These are phyloP conservation scores for Hippoglossus stenolepis DNA, from an alignment of 2,113 vertebrate genomes.

Conservation along the genomic window DNA sequence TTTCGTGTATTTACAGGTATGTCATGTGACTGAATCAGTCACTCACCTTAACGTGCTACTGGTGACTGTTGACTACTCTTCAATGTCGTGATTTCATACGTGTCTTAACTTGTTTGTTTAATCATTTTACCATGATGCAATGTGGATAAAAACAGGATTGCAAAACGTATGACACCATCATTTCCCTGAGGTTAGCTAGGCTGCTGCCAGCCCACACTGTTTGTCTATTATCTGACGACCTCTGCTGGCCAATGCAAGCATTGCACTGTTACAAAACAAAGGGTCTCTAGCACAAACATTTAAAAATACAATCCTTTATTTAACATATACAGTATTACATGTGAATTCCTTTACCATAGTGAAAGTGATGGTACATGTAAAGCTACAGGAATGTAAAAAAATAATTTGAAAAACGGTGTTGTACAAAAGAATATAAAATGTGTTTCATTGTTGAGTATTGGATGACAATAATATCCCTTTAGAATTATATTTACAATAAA, in stretches of 20 bases:
- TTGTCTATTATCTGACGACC: constrained; percentile 54
- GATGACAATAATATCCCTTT: constrained; percentile 40
- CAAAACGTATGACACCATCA: neutral
- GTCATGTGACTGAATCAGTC: neutral
- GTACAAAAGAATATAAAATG: constrained; percentile 50
- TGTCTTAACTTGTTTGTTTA: neutral
- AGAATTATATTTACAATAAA: constrained; percentile 63
- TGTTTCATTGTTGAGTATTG: constrained; percentile 19
- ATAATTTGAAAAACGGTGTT: constrained; percentile 19
- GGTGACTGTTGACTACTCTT: neutral
- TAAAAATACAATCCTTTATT: constrained; percentile 75
- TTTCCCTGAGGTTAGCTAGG: neutral
- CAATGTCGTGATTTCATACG: neutral
- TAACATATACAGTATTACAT: constrained; percentile 50
- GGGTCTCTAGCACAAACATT: neutral
- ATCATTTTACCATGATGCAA: constrained; percentile 3
- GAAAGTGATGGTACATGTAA: constrained; percentile 47
- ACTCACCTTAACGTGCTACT: neutral
- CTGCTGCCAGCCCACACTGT: neutral
- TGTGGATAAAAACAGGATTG: neutral
- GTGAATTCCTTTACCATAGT: constrained; percentile 12
- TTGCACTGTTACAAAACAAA: constrained; percentile 22
- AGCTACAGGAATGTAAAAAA: constrained; percentile 34
- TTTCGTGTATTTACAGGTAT: neutral
- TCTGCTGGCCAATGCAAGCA: constrained; percentile 58